Conservation (phyloP, 2,888 invertebrate species). For the Trissoscelio sp. region DNA sequence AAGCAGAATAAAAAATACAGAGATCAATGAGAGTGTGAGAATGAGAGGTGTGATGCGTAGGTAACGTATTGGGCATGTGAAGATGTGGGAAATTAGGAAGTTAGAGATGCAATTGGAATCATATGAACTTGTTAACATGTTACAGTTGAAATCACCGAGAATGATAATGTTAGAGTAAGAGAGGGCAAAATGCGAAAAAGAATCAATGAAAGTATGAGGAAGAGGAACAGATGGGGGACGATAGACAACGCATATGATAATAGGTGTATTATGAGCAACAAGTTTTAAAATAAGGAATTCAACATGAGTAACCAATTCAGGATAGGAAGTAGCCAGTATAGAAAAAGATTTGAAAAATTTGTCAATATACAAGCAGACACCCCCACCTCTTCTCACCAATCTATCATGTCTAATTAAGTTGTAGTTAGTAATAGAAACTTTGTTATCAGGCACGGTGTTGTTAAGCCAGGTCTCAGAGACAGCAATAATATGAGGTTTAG, state of each 20-base stretch:
- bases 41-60: not conserved
- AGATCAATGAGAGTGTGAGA: not conserved
- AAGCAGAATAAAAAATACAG: not conserved
- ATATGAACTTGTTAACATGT: not conserved
- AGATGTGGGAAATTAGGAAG: not conserved
- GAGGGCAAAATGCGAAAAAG: not conserved
- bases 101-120: not conserved
- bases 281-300: too few species aligned
- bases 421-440: too few species aligned
- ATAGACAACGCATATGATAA: too few species aligned
- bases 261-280: too few species aligned
- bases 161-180: not conserved
- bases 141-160: slow-evolving; percentile 17
- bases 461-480: too few species aligned
- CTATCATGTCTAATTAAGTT: too few species aligned
- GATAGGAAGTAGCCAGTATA: too few species aligned
- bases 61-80: not conserved
- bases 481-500: too few species aligned
- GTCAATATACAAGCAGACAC: not conserved
- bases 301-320: too few species aligned
- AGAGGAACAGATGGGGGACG: not conserved
- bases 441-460: too few species aligned
- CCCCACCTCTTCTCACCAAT: too few species aligned
- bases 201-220: not conserved
- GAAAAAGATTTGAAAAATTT: too few species aligned